Conservation (phyloP, 2,797 vertebrate species). For the Ibycter americanus region DNA sequence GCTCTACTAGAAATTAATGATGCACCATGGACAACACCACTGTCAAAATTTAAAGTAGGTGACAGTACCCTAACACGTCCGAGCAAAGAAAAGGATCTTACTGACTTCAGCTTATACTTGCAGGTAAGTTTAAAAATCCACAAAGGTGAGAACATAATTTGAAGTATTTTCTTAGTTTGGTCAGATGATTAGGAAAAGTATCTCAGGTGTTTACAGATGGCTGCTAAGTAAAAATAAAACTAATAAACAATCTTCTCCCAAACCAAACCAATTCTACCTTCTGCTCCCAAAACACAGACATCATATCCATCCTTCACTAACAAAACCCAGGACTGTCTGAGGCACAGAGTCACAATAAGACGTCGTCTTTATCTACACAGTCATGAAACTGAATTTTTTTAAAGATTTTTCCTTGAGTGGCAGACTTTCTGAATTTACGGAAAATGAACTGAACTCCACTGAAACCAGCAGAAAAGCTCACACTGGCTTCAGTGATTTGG, state of each 20-base stretch:
- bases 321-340: background rate
- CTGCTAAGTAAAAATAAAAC: background rate
- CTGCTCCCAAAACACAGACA: background rate
- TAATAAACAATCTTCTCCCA: background rate
- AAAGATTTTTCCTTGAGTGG: background rate
- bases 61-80: background rate
- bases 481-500: background rate
- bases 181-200: background rate
- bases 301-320: background rate
- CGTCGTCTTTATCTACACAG: background rate
- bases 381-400: background rate
- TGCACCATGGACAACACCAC: background rate
- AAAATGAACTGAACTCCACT: background rate
- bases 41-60: background rate
- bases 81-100: background rate
- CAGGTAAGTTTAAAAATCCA: background rate
- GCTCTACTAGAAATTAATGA: background rate
- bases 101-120: background rate
- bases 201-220: background rate
- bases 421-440: background rate
- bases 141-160: background rate
- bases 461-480: background rate
- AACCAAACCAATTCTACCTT: background rate
- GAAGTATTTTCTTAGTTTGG: background rate
- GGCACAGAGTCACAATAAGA: background rate